These are phyloP conservation scores for Eulithis prunata DNA, from an alignment of 2,888 invertebrate species.

Conservation along the genomic window DNA sequence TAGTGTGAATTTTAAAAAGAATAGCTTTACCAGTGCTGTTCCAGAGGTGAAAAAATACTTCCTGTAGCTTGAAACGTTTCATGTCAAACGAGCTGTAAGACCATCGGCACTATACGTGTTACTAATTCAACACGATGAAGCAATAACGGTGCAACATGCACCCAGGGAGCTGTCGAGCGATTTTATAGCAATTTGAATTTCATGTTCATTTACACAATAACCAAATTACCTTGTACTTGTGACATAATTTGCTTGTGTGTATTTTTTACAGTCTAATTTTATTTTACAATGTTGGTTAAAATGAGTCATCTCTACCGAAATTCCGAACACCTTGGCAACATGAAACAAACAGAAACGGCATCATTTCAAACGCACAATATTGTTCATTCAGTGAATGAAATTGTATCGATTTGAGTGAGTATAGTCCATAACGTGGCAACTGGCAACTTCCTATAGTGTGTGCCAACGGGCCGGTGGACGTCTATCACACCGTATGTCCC, in stretches of 20 bases:
- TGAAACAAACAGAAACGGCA: conserved; percentile 64
- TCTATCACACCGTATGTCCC: conserved; percentile 79
- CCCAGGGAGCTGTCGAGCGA: conserved; percentile 52
- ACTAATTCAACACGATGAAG: conserved; percentile 62
- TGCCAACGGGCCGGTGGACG: conserved; percentile 66
- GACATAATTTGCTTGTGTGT: conserved; percentile 33
- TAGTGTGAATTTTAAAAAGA: too few relatives aligned
- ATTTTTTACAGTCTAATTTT: conserved; percentile 1
- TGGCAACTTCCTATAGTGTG: conserved; percentile 68
- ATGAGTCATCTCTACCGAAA: conserved; percentile 6
- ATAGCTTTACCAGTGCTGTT: too few relatives aligned
- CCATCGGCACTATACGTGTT: conserved; percentile 1
- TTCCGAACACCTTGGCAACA: conserved; percentile 46
- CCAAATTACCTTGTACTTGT: conserved; percentile 48
- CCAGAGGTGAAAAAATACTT: too few relatives aligned
- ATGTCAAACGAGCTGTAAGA: background rate
- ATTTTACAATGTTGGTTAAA: background rate
- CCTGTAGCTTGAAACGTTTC: too few relatives aligned
- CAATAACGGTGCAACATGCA: conserved; percentile 63
- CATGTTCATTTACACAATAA: conserved; percentile 53
- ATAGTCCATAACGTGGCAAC: conserved; percentile 70
- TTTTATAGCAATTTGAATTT: conserved; percentile 58
- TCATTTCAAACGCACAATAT: conserved; percentile 65
- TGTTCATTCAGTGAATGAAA: conserved; percentile 69
- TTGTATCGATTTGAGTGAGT: conserved; percentile 66